Base-by-base conservation (phyloP, 92 coral and sea anemone genomes). In the Galaxea fascicularis region DNA sequence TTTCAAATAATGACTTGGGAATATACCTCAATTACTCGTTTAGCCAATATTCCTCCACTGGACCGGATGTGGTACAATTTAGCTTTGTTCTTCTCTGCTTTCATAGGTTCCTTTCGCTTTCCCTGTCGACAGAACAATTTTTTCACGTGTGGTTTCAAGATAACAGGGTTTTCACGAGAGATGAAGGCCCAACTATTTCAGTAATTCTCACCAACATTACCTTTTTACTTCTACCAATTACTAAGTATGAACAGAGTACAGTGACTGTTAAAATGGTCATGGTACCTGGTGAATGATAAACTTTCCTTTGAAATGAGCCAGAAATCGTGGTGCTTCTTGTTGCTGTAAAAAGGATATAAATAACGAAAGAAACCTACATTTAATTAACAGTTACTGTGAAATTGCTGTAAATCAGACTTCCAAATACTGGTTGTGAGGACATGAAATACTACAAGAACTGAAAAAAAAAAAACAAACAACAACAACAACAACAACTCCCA, bases 281-380 rank as follows among this genome's bases (percentile, higher is more conserved):
- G 6, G 20, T 78, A 97, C 99, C 96, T 90, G 79, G 90, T 95
- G 99, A 85, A 97, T 97, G 71, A 97, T 97, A 46, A 96, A 97
- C 78, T 95, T 95, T 80, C 99, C 99, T 87, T 95, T 97, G 65
- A 97, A 97, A 77, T 97, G 99, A 46, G 99, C 99, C 73, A 97
- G 78, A 77, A 97, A 97, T 69, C 95, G 84, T 64, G 98, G 99
- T 47, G 94, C 92, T 71, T 97, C 99, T 97, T 95, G 95, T 97
- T 97, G 99, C 99, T 97, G 89, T 51, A 84, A 71, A 54, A 12
- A n/a, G 56, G 17, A 76, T 51, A 22, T 0, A 76, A 44, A n/a
- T 26, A 26, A 28, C 27, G 27, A 54, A 10, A 21, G 14, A 47
- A 13, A 22, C 39, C 26, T 15, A 17, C 18, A 30, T 4, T 4